These are phyloP conservation scores for Zapus hudsonius DNA, from an alignment of 2,113 vertebrate genomes.

Conservation along the genomic window DNA sequence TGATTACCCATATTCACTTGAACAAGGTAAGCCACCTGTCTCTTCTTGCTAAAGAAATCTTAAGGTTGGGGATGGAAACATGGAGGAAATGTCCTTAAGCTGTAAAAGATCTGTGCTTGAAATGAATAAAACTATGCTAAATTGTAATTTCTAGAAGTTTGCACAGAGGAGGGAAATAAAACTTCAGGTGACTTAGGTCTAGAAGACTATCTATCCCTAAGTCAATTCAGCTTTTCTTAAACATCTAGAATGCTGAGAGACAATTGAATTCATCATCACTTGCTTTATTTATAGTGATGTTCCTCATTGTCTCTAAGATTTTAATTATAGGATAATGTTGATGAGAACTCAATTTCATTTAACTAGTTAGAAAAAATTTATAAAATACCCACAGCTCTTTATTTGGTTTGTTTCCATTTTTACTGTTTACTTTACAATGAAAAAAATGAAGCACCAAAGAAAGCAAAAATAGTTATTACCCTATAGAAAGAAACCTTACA, in stretches of 20 bases:
- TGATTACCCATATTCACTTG: not conserved
- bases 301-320: not conserved
- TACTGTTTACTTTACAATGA: not conserved
- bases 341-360: not conserved
- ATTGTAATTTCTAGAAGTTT: slow-evolving; percentile 1
- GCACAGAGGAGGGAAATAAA: not conserved
- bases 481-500: not conserved
- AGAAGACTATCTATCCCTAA: not conserved
- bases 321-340: not conserved
- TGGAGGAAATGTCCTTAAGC: not conserved
- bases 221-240: not conserved
- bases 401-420: not conserved
- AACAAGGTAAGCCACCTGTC: not conserved
- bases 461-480: not conserved
- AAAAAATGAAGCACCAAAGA: not conserved
- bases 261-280: not conserved
- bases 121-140: not conserved
- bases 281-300: not conserved
- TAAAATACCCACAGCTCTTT: not conserved
- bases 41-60: not conserved
- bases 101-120: not conserved
- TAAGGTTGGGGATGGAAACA: not conserved
- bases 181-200: not conserved
- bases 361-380: not conserved
- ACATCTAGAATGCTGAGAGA: not conserved